Base-by-base conservation (phyloP, 2,888 invertebrate genomes). In the Lampropteryx suffumata region DNA sequence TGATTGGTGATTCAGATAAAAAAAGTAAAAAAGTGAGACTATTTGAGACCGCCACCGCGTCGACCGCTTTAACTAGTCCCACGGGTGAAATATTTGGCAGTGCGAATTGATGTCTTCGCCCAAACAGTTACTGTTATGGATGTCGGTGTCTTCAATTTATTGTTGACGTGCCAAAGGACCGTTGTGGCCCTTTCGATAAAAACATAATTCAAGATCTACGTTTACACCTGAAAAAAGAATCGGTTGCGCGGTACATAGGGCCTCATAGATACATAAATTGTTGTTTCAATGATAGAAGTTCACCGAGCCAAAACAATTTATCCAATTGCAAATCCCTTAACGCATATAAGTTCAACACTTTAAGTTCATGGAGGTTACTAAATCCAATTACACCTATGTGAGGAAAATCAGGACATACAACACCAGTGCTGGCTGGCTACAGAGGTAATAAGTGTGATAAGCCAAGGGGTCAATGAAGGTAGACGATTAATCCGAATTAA, bases 401-500 rank as follows among this genome's bases (percentile, higher is more conserved):
- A 51, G 45, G 57, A 57, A 44, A 59, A 60, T 62, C 58, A 57
- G 42, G 56, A 54, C 49, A n/a, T 45, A 41, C 33, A 40, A 17
- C 40, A 34, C 29, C 7, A 50, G 37, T 36, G 50, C 26, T 49
- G 28, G 46, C 39, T 49, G 28, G 46, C 39, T 28, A 39, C 42
- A 34, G 48, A 53, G 41, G 46, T 55, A 57, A 53, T 58, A 62
- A n/a, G n/a, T 55, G 56, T 42, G 51, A 57, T 58, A 61, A 54
- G 55, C 52, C 44, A 37, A 46, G 44, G 49, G 46, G 58, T 3
- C 36, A 32, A 55, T 58, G 54, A 55, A 54, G 54, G 40, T 60
- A 57, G 55, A 48, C 54, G 57, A 59, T 59, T 53, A 47, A n/a
- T 12, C 65, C 68, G 63, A 71, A 74, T 76, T 68, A 67, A 77